phyloP scores from a whole-genome alignment of 2,797 vertebrate species.

The Brachyalestes nurse region DNA sequence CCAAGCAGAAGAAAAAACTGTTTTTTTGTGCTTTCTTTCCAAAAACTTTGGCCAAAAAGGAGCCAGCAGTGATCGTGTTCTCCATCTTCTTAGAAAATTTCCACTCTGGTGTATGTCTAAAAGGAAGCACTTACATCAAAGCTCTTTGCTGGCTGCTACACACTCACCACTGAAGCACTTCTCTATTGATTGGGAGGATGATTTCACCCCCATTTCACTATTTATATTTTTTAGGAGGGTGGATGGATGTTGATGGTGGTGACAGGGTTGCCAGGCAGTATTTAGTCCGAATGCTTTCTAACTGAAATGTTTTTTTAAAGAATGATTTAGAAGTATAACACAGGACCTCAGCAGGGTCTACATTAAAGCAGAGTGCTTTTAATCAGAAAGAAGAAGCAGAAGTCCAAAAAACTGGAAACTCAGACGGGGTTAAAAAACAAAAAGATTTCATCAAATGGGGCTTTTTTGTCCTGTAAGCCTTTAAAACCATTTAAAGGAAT shows the following conservation, averaged over 20 bases:
- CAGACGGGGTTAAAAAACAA: not conserved
- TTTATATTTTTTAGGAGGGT: not conserved
- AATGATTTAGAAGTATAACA: not conserved
- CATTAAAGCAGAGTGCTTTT: not conserved
- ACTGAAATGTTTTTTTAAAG: not conserved
- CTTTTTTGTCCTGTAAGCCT: not conserved
- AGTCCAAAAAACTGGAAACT: not conserved
- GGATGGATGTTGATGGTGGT: not conserved
- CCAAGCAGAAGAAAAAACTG: too few relatives aligned
- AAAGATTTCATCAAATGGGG: not conserved
- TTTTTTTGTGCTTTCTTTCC: too few relatives aligned
- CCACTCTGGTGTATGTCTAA: not conserved
- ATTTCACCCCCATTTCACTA: not conserved
- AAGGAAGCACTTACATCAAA: not conserved
- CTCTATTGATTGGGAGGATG: slow-evolving; percentile 4
- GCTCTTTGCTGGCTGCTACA: slow-evolving; percentile 12
- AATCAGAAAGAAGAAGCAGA: not conserved
- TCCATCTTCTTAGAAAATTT: too few relatives aligned
- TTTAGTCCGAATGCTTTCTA: not conserved
- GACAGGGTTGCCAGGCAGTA: not conserved
- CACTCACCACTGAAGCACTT: slow-evolving; percentile 1
- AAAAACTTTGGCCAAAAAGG: too few relatives aligned
- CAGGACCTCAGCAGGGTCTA: not conserved
- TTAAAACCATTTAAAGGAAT: not conserved
- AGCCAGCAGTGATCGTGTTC: too few relatives aligned